Percentiles rank a stretch among this genome's conserved stretches.
These are phyloP conservation scores for Formicarius rufipectus DNA, from an alignment of 2,113 vertebrate species.

Conservation along the genomic window DNA sequence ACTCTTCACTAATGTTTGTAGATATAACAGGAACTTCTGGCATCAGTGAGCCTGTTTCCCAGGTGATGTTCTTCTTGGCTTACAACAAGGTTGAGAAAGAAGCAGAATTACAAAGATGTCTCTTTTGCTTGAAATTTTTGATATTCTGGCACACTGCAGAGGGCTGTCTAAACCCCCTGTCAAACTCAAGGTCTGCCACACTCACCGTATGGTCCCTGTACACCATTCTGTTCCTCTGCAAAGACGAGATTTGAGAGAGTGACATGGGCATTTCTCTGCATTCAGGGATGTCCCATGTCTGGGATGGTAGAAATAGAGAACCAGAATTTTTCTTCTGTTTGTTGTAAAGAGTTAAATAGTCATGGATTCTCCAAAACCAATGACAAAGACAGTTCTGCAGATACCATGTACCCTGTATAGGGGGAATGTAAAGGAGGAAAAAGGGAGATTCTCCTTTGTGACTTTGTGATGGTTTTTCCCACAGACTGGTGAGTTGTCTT, in stretches of 20 bases:
- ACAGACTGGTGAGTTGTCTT: not conserved
- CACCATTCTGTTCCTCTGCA: rapidly evolving
- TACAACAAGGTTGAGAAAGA: not conserved
- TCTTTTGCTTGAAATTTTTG: not conserved
- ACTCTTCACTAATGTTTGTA: slow-evolving; percentile 20
- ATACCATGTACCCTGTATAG: not conserved
- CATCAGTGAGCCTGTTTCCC: not conserved
- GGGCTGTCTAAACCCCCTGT: not conserved
- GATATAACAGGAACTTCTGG: not conserved
- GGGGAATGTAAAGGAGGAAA: not conserved
- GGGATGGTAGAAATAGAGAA: not conserved
- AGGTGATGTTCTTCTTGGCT: not conserved
- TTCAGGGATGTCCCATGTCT: not conserved
- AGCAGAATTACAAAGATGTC: not conserved
- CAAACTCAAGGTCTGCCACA: not conserved
- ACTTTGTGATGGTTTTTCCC: not conserved
- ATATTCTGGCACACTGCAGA: not conserved
- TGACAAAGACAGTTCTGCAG: not conserved
- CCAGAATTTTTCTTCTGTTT: not conserved
- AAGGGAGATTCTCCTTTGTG: not conserved
- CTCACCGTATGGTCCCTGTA: too few relatives aligned
- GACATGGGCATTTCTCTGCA: not conserved
- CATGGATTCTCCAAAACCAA: not conserved
- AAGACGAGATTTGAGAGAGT: not conserved
- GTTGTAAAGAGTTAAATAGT: not conserved